These are phyloP conservation scores for Parascotia fuliginaria DNA, from an alignment of 2,888 invertebrate species.

Conservation along the genomic window DNA sequence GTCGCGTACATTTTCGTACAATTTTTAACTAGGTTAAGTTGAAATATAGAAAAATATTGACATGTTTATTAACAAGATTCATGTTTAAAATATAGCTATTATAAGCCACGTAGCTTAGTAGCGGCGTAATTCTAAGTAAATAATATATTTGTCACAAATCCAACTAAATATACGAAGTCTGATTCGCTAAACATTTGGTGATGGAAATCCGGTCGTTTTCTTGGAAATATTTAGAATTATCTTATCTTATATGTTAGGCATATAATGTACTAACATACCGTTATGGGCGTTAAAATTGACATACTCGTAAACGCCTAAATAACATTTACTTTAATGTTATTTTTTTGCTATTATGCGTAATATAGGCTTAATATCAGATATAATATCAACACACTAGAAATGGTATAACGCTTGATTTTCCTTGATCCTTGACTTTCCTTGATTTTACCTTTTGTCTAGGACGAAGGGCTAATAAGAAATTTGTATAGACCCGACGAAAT, in stretches of 20 bases:
- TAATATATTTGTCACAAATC: no score
- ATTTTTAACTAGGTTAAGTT: slow-evolving; percentile 37
- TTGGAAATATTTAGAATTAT: not conserved
- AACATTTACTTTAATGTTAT: slow-evolving; percentile 3
- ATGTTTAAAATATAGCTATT: slow-evolving; percentile 11
- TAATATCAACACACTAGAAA: no score
- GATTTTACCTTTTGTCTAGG: no score
- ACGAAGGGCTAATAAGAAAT: no score
- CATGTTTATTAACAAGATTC: slow-evolving; percentile 10
- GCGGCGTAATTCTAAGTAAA: no score
- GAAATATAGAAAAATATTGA: slow-evolving; percentile 24
- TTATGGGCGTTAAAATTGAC: not conserved
- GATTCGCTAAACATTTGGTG: no score
- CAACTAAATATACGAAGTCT: no score
- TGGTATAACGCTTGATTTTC: no score
- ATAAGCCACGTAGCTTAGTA: not conserved
- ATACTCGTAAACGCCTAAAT: not conserved
- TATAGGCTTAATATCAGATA: no score
- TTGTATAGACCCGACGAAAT: no score
- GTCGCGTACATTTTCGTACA: slow-evolving; percentile 35
- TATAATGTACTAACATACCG: not conserved
- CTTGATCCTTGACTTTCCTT: no score
- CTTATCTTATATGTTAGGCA: not conserved
- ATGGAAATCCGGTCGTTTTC: not conserved
- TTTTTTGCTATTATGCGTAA: no score